Conservation (phyloP, 2,113 vertebrate genomes). For the Diglossa brunneiventris region DNA sequence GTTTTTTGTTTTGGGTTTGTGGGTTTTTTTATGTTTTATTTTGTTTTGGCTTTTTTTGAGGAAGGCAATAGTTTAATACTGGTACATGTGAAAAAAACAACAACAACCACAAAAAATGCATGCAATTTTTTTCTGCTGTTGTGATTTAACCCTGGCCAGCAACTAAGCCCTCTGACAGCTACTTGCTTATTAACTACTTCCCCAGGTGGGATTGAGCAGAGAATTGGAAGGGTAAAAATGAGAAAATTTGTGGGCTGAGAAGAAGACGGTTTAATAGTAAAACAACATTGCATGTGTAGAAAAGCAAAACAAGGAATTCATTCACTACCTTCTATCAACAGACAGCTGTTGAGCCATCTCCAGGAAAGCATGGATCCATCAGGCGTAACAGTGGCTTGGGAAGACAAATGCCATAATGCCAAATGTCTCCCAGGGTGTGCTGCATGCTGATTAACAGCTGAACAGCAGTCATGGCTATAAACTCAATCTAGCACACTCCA, state of each 20-base stretch:
- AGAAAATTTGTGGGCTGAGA: background rate
- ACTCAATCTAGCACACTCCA: background rate
- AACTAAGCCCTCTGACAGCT: fast-evolving
- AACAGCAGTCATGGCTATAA: background rate
- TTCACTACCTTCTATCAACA: background rate
- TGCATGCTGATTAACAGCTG: background rate
- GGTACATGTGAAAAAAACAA: background rate
- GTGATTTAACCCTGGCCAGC: background rate
- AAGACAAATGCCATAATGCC: background rate
- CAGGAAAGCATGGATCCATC: background rate
- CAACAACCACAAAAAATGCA: background rate
- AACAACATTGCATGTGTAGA: background rate
- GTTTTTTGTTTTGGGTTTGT: background rate
- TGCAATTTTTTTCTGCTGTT: background rate
- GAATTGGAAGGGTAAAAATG: background rate
- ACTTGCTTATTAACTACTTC: background rate
- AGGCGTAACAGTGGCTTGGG: fast-evolving
- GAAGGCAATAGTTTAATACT: background rate
- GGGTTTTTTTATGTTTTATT: background rate
- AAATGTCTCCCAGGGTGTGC: background rate
- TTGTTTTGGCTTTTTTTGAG: background rate
- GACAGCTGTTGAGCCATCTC: background rate
- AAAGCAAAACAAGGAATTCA: background rate
- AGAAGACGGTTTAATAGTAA: background rate
- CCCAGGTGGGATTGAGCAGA: background rate